Percentiles rank a stretch among this genome's conserved stretches.
Conservation (phyloP, 1,140 invertebrate genomes). For the Caenorhabditis briggsae region DNA sequence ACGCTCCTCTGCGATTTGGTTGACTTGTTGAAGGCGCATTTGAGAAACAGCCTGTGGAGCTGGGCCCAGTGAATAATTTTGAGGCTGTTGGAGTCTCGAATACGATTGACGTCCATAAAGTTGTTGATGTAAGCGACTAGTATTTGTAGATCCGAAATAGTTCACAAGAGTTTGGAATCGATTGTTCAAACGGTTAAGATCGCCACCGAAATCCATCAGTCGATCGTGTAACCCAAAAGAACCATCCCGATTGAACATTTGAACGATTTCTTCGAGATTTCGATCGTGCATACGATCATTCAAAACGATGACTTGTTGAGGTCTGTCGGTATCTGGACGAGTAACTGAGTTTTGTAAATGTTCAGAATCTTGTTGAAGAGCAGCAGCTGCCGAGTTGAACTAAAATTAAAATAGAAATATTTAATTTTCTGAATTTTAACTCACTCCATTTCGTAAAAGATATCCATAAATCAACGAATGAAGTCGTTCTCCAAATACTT, state of each 20-base stretch:
- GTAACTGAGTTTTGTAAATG: not conserved
- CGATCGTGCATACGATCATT: constrained; percentile 28
- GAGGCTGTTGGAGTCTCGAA: not conserved
- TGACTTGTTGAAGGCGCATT: not conserved
- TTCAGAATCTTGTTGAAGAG: not conserved
- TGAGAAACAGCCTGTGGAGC: constrained; percentile 7
- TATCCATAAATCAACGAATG: constrained; percentile 37
- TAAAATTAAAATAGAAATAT: not conserved
- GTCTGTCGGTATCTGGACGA: not conserved
- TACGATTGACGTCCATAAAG: not conserved
- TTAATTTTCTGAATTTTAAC: not conserved
- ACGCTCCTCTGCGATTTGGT: not conserved
- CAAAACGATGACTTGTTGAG: not conserved
- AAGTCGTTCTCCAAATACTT: not conserved
- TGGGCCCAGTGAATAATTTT: not conserved
- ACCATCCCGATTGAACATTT: not conserved
- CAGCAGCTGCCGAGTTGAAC: not conserved
- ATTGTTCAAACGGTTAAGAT: not conserved
- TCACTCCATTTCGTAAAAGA: constrained; percentile 9
- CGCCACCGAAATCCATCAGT: not conserved
- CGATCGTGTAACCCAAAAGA: not conserved
- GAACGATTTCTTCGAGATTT: not conserved
- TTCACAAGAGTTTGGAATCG: not conserved
- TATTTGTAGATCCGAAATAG: not conserved
- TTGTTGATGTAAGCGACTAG: not conserved